Evolutionary conservation across 1,140 invertebrate species (phyloP), one percentile per base, ranked within the genome.

Genomic region (Polyergus mexicanus): DNA sequence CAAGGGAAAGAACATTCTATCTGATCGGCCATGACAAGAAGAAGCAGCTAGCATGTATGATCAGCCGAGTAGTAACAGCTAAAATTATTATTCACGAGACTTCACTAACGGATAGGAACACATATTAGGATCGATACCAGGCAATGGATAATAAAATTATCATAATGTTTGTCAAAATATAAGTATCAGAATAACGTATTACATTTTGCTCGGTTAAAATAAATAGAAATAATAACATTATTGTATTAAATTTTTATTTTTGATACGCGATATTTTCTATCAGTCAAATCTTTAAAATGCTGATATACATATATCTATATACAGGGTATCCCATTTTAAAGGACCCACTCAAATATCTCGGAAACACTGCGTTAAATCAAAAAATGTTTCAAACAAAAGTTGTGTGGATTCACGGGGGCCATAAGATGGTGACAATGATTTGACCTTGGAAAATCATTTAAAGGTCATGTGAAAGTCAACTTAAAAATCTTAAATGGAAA

Each of bases 1-100:
- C 54, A 47, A 86, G 63, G 65, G 44, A 32, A 71, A 66, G 47
- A 58, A 19, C 10, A 54, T 86, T 22, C 54, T 89, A 86, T 87
- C 78, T 86, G 88, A 87, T 89, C 84, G 78, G 68, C 91, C 80
- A 91, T 92, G 92, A 92, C 92, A 93, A 93, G 92, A 92, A 91
- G 90, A 89, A 84, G 51, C 10, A 25, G 78, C 60, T 25, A 41
- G 58, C 47, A 65, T 22, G 65, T n/a, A n/a, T 68, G 65, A 83
- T 47, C 72, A 72, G 56, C 56, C 87, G 76, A 88, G 51, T 74
- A 77, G 71, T 74, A 58, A 44, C 51, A 69, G n/a, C 35, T 56
- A 32, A 66, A 71, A 41, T 35, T 60, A 35, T 32, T 54, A 41
- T 13, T 28, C 8, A 10, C 19, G 19, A 41, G 7, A 13, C 72